Evolutionary conservation across 2,113 vertebrate species (phyloP), one percentile per base, ranked within the genome.

Genomic region (Terrapene triunguis): DNA sequence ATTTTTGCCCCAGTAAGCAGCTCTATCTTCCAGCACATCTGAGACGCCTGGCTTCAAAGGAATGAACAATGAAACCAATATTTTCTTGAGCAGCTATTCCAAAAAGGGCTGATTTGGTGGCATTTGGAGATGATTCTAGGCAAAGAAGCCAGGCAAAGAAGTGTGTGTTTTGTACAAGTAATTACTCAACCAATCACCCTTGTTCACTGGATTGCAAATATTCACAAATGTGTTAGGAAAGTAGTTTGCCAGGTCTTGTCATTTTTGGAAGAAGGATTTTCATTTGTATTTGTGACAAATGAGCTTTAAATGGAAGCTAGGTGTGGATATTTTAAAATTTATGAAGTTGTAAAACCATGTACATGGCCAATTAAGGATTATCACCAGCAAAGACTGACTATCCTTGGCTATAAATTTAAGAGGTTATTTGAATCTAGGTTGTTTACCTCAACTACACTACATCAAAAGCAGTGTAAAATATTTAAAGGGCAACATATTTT

Each of bases 1-100:
- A 9, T 94, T 97, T 97, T 48, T 95, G 94, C 95, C 95, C 94
- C 90, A 95, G 87, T 93, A 96, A 97, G 96, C 96, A 97, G 95
- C 92, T 97, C 96, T 95, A 95, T 96, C 94, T 96, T 92, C 84
- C 90, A 89, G 95, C 90, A 11, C 29, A 90, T 80, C 88, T 13
- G 90, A 93, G 79, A 93, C 82, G 95, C 87, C 87, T 76, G 93
- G 79, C 65, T 94, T 94, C 87, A 93, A 92, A 97, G 91, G 42
- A 89, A 48, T 1, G 17, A 85, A 96, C 95, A 92, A 91, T 1
- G 48, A 96, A 96, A 95, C 84, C 80, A 87, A 80, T n/a, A 89
- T 89, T 97, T 96, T 89, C 81, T 27, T 2, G 24, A 96, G 94
- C 94, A 97, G 54, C 90, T 76, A 65, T 72, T 94, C 86, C 95